These are phyloP conservation scores for Apamea monoglypha DNA, from an alignment of 2,888 invertebrate genomes.

Conservation along the genomic window DNA sequence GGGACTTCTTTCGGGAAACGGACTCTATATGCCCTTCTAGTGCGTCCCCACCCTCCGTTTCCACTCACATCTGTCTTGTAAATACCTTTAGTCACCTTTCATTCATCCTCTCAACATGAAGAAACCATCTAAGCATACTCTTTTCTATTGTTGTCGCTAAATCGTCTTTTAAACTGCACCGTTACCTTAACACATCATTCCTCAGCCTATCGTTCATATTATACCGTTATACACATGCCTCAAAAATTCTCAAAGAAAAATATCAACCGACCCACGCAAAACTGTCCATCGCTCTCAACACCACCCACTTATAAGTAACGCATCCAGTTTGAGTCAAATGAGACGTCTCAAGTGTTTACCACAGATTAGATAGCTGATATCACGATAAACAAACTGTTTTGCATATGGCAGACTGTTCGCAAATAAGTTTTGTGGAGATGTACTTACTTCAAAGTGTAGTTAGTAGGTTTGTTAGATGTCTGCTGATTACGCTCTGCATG, in stretches of 20 bases:
- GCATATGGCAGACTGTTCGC: conserved; percentile 43
- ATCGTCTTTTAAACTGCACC: background rate
- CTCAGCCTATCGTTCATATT: background rate
- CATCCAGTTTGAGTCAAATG: conserved; percentile 23
- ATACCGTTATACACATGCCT: background rate
- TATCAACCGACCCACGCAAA: conserved; percentile 8
- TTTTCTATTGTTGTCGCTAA: background rate
- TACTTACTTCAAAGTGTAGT: background rate
- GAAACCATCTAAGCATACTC: background rate
- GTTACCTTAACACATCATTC: background rate
- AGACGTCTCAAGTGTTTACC: conserved; percentile 43
- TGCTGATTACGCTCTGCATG: background rate
- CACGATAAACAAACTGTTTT: conserved; percentile 40
- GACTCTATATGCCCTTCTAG: too few relatives aligned
- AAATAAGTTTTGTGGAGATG: conserved; percentile 19
- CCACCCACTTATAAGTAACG: conserved; percentile 16
- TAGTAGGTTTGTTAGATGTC: background rate
- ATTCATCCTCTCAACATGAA: background rate
- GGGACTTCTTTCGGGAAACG: too few relatives aligned
- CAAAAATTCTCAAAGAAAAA: conserved; percentile 2
- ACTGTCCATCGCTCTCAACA: background rate
- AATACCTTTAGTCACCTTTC: background rate
- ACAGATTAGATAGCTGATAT: conserved; percentile 49
- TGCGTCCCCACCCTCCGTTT: too few relatives aligned
- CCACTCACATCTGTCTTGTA: too few relatives aligned